phyloP scores from a whole-genome alignment of 2,888 invertebrate genomes.

The Nematopogon swammerdamellus region DNA sequence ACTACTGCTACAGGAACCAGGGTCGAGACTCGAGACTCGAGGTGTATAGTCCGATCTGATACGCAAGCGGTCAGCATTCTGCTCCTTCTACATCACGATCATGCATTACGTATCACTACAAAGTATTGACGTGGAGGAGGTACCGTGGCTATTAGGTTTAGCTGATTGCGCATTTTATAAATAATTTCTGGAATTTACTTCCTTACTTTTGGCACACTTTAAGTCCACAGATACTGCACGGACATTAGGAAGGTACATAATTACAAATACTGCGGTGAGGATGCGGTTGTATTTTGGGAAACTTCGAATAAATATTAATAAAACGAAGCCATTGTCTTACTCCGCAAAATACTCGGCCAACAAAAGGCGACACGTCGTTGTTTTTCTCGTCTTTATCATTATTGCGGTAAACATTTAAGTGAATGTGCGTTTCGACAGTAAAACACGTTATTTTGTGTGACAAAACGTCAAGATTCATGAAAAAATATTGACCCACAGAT shows the following conservation, averaged over 20 bases:
- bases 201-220: too few relatives aligned
- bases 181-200: too few relatives aligned
- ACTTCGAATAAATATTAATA: conserved; percentile 46
- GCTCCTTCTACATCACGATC: too few relatives aligned
- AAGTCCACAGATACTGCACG: background rate
- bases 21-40: too few relatives aligned
- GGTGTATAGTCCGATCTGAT: too few relatives aligned
- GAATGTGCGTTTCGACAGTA: conserved; percentile 27
- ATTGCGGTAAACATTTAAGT: conserved; percentile 53
- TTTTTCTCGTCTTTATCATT: conserved; percentile 49
- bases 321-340: conserved; percentile 37
- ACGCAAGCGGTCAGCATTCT: too few relatives aligned
- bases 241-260: conserved; percentile 21
- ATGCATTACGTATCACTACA: too few relatives aligned
- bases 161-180: too few relatives aligned
- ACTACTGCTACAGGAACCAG: background rate
- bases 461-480: conserved; percentile 53
- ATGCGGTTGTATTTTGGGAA: conserved; percentile 36
- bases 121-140: too few relatives aligned
- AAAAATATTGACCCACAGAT: conserved; percentile 55
- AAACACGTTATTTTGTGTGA: conserved; percentile 56
- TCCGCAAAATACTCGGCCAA: conserved; percentile 34
- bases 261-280: conserved; percentile 28
- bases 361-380: conserved; percentile 48
- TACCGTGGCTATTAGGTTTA: too few relatives aligned